Conservation (phyloP, 30 jellyfish, hydroid and myxozoan species). For the Haliclystus octoradiatus region DNA sequence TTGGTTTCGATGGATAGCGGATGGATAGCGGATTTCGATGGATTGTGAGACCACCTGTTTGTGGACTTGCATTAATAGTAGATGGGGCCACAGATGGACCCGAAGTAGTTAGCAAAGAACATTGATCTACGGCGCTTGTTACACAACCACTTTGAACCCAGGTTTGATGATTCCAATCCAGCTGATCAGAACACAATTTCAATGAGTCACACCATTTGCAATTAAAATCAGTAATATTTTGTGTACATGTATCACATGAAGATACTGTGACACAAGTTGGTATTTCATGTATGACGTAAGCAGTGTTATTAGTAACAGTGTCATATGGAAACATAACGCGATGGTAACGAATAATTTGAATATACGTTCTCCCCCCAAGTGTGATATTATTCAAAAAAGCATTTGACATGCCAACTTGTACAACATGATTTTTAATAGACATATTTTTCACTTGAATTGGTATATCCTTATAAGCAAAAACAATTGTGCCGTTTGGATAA, state of each 20-base stretch:
- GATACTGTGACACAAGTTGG: slow-evolving; percentile 52
- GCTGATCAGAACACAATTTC: slow-evolving; percentile 53
- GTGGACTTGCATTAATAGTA: too few species aligned
- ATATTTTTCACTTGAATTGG: slow-evolving; percentile 36
- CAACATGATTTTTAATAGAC: slow-evolving; percentile 10
- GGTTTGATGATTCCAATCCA: slow-evolving; percentile 66
- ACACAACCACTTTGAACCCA: slow-evolving; percentile 46
- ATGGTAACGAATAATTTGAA: slow-evolving; percentile 31
- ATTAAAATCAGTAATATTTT: slow-evolving; percentile 9
- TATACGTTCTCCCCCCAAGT: slow-evolving; percentile 1
- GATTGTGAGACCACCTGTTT: too few species aligned
- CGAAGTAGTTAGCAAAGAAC: too few species aligned
- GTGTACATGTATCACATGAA: slow-evolving; percentile 41
- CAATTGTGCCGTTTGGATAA: slow-evolving; percentile 47
- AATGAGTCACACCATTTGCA: slow-evolving; percentile 71
- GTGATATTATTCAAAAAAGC: slow-evolving; percentile 13
- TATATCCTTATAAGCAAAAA: slow-evolving; percentile 39
- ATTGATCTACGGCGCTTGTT: too few species aligned
- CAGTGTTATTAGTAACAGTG: slow-evolving; percentile 12
- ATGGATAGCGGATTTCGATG: too few species aligned
- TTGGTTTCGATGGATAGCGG: too few species aligned
- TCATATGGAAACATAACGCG: slow-evolving; percentile 16
- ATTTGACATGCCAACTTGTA: slow-evolving; percentile 65
- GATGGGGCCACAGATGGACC: too few species aligned
- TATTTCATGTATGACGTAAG: slow-evolving; percentile 24